Base-by-base conservation (phyloP, 2,797 vertebrate species). In the Urosaurus nigricauda region DNA sequence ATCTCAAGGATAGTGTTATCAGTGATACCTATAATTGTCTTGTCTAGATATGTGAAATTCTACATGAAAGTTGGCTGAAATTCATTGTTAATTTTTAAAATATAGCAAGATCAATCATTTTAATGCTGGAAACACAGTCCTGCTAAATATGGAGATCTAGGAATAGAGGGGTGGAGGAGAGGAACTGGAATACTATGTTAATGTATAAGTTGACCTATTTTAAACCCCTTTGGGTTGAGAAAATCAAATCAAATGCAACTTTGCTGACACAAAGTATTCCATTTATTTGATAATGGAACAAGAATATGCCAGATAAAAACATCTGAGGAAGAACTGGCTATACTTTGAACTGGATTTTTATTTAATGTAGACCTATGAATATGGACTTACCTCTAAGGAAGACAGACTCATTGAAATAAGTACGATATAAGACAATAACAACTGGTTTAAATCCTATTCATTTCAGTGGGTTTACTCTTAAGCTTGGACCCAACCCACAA, bases 261-360 rank as follows among this genome's bases (percentile, higher is more conserved):
- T 80, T 80, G n/a, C 53, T 80, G 79, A 80, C 53, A 80, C n/a
- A 80, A 37, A 24, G 79, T 35, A 80, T 80, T 80, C n/a, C 53
- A 60, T 58, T 79, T 53, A n/a, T 79, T 80, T 58, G n/a, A 60
- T 37, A 37, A 58, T 58, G 35, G 56, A 60, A 63, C 35, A 63
- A 12, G 58, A 63, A 63, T 81, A 40, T 63, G 35, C 58, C 79
- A 81, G 79, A 40, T 63, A 35, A 26, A 26, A 81, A 63, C 7
- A 12, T 40, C n/a, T 16, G 43, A 60, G 58, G 60, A 81, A 58
- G 4, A 37, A 81, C 3, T 81, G 56, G 35, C 56, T 35, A n/a
- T 80, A 37, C 32, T 11, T 58, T 12, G n/a, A n/a, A n/a, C 2
- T 80, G 79, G 79, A 37, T 80, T 35, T 80, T 47, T 80, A 58